These are phyloP conservation scores for Urosaurus nigricauda DNA, from an alignment of 2,797 vertebrate genomes.

Conservation along the genomic window DNA sequence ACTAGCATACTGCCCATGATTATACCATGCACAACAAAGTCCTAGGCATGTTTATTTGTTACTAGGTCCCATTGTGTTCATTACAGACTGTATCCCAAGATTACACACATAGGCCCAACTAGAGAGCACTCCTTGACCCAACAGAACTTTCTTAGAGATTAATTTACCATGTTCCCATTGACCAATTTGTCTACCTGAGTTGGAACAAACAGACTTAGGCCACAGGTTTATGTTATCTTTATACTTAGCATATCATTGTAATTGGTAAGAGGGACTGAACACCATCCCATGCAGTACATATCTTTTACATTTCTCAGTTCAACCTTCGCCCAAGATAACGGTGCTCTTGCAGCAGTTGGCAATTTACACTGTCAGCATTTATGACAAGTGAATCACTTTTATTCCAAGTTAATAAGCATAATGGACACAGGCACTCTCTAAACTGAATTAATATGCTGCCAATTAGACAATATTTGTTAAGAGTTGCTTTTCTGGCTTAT, in stretches of 20 bases:
- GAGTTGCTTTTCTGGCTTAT: not conserved
- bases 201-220: too few species aligned
- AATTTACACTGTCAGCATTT: not conserved
- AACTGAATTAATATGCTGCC: not conserved
- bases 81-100: not conserved
- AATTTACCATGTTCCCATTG: too few species aligned
- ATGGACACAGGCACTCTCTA: accelerated
- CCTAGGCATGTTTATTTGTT: not conserved
- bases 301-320: not conserved
- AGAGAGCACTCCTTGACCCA: too few species aligned
- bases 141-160: too few species aligned
- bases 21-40: not conserved
- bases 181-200: not conserved
- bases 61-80: not conserved
- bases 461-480: not conserved
- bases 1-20: not conserved
- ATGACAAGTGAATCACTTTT: not conserved
- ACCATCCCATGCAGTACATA: not conserved
- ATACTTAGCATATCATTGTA: not conserved
- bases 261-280: not conserved
- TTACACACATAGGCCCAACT: not conserved
- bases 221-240: not conserved
- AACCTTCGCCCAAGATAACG: not conserved
- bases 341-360: not conserved
- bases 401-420: not conserved